These are phyloP conservation scores for Coecobrya sp. DNA, from an alignment of 2,888 invertebrate species.

Conservation along the genomic window DNA sequence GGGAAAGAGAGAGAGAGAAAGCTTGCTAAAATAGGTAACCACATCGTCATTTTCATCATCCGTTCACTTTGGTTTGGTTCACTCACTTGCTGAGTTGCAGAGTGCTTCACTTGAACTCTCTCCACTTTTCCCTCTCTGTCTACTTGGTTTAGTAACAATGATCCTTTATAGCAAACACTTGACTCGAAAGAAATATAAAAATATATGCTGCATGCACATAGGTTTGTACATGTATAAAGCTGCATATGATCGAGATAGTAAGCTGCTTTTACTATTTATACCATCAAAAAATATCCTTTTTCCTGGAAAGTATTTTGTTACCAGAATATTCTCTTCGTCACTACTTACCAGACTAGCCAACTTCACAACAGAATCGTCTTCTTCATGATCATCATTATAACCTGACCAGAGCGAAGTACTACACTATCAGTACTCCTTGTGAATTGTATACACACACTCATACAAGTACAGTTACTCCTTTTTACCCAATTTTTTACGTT, in stretches of 20 bases:
- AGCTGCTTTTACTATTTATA: background rate
- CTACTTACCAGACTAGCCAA: background rate
- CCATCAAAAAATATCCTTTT: constrained; percentile 8
- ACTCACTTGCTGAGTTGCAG: constrained; percentile 6
- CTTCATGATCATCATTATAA: constrained; percentile 6
- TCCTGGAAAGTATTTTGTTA: constrained; percentile 40
- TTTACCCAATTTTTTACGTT: constrained; percentile 10
- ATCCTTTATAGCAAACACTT: constrained; percentile 39
- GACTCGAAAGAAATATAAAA: background rate
- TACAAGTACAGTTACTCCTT: background rate
- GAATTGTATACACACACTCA: background rate
- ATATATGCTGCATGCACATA: background rate
- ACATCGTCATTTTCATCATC: constrained; percentile 28
- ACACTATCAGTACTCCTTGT: background rate
- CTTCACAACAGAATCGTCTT: background rate
- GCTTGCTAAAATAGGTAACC: constrained; percentile 15
- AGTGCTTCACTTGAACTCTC: constrained; percentile 37
- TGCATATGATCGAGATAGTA: background rate
- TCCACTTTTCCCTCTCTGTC: background rate
- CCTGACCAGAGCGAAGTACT: background rate
- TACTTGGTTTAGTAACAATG: constrained; percentile 37
- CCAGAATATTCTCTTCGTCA: constrained; percentile 7
- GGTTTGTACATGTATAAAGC: background rate
- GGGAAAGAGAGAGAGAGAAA: too few relatives aligned
- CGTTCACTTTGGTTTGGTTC: background rate